These are phyloP conservation scores for Lepilemur ruficaudatus DNA, from an alignment of 2,797 vertebrate species.

Conservation along the genomic window DNA sequence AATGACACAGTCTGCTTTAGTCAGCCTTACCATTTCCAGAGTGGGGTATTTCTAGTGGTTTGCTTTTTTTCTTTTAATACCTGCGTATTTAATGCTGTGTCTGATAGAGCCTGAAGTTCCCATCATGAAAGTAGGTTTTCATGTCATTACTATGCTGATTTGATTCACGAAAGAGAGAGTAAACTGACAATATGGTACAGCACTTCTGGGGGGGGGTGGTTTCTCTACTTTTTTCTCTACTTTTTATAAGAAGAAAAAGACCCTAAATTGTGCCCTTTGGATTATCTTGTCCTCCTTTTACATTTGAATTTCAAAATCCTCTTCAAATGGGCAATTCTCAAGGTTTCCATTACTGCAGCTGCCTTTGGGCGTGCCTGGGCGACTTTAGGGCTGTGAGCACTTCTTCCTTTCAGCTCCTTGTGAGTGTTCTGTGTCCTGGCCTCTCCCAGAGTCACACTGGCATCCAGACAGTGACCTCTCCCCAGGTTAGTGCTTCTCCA, in stretches of 20 bases:
- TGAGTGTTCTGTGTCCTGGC: slow-evolving; percentile 47
- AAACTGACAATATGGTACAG: slow-evolving; percentile 54
- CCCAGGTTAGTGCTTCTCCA: background rate
- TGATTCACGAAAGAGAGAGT: slow-evolving; percentile 73
- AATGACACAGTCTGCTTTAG: slow-evolving; percentile 71
- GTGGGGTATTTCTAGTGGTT: slow-evolving; percentile 66
- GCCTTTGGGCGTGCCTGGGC: slow-evolving; percentile 75
- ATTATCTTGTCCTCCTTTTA: slow-evolving; percentile 57
- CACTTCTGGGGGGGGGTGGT: background rate
- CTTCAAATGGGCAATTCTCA: slow-evolving; percentile 71
- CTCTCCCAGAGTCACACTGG: slow-evolving; percentile 49
- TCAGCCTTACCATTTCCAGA: slow-evolving; percentile 66
- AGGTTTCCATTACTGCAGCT: slow-evolving; percentile 76
- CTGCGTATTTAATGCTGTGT: slow-evolving; percentile 49
- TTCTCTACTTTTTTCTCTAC: slow-evolving; percentile 47
- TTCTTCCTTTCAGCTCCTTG: slow-evolving; percentile 58
- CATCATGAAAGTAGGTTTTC: slow-evolving; percentile 77
- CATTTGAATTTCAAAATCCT: slow-evolving; percentile 78
- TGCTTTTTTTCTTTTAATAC: slow-evolving; percentile 35
- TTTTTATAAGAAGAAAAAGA: slow-evolving; percentile 78
- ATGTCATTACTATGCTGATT: slow-evolving; percentile 81
- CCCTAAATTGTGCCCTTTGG: slow-evolving; percentile 72
- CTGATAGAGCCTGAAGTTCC: slow-evolving; percentile 61
- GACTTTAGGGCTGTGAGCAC: slow-evolving; percentile 69
- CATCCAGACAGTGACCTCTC: slow-evolving; percentile 13